Percentiles rank a stretch among this genome's conserved stretches.
phyloP scores from a whole-genome alignment of 2,888 invertebrate genomes.

The Mantis religiosa region DNA sequence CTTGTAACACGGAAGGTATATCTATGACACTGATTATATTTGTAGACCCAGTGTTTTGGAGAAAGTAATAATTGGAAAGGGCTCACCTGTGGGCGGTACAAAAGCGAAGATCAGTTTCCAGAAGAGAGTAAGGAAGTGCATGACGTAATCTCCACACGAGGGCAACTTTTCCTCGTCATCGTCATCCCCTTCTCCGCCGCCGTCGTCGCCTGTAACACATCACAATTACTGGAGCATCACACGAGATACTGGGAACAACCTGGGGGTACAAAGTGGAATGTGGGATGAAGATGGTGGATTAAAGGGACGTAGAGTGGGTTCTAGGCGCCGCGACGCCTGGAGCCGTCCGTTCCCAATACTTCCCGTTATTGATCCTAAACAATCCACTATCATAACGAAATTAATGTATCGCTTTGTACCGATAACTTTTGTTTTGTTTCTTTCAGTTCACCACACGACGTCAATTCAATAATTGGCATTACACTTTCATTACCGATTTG shows the following conservation, averaged over 20 bases:
- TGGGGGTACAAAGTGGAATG: not conserved
- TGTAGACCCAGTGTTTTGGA: not conserved
- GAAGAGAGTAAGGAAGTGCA: slow-evolving; percentile 93
- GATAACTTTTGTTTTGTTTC: not conserved
- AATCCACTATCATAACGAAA: not conserved
- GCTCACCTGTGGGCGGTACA: slow-evolving; percentile 92
- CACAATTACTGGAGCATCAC: not conserved
- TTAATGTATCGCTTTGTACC: not conserved
- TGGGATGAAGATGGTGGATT: not conserved
- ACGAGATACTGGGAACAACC: too few species aligned
- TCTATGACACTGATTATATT: too few species aligned
- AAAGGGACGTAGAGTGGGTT: not conserved
- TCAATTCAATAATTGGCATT: too few species aligned
- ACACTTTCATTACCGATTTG: too few species aligned
- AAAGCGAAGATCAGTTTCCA: slow-evolving; percentile 98
- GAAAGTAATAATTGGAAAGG: not conserved
- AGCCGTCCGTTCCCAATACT: not conserved
- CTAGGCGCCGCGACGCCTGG: not conserved
- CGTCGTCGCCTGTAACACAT: slow-evolving; percentile 46
- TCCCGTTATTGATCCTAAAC: not conserved
- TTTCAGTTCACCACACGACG: too few species aligned
- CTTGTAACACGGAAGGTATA: too few species aligned
- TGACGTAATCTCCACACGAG: slow-evolving; percentile 86
- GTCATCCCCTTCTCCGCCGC: slow-evolving; percentile 49
- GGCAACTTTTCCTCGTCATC: slow-evolving; percentile 64